phyloP scores from a whole-genome alignment of 2,113 vertebrate genomes.

The Oncorhynchus gorbuscha region DNA sequence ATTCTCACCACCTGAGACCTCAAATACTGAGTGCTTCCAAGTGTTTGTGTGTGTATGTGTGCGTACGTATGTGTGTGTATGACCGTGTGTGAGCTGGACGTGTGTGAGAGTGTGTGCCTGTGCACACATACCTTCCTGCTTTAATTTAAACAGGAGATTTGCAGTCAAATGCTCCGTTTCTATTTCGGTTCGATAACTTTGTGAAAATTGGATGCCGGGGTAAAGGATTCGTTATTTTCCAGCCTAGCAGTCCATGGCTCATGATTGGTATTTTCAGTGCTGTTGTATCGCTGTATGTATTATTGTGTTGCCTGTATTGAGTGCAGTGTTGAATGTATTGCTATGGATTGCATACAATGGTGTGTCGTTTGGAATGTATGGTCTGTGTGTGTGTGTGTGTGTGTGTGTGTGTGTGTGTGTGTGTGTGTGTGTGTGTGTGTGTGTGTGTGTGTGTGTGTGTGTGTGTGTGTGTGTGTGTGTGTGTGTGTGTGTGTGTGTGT shows the following conservation, averaged over 20 bases:
- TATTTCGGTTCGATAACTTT: constrained; percentile 60
- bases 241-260: constrained; percentile 46
- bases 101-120: too few relatives aligned
- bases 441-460: neutral
- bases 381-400: neutral
- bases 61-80: neutral
- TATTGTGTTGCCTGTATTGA: too few relatives aligned
- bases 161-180: constrained; percentile 33
- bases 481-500: neutral
- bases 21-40: neutral
- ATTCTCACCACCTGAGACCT: constrained; percentile 6
- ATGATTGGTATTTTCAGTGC: constrained; percentile 13
- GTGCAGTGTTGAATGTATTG: too few relatives aligned
- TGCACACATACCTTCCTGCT: neutral
- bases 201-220: constrained; percentile 60
- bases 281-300: too few relatives aligned
- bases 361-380: too few relatives aligned
- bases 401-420: neutral
- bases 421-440: neutral
- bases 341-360: too few relatives aligned
- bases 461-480: neutral
- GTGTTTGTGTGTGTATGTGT: neutral
- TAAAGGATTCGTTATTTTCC: constrained; percentile 55
- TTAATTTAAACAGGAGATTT: constrained; percentile 20
- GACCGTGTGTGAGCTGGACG: too few relatives aligned